Conservation (phyloP, 2,888 invertebrate species). For the Microctonus brassicae region DNA sequence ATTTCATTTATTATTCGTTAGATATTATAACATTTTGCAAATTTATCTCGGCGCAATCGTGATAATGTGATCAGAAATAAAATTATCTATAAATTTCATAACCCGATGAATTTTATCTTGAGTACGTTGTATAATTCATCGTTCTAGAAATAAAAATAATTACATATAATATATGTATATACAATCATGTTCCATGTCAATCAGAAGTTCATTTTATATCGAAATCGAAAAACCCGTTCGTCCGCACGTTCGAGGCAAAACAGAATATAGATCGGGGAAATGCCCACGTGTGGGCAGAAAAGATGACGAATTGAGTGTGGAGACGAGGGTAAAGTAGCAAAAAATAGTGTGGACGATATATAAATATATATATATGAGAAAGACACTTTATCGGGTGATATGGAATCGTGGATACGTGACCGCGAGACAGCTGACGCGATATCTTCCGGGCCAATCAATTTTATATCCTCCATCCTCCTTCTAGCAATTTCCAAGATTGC, state of each 20-base stretch:
- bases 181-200: background rate
- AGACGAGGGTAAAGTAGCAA: background rate
- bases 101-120: background rate
- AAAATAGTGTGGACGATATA: constrained; percentile 14
- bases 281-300: constrained; percentile 11
- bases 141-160: no score
- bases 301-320: constrained; percentile 15
- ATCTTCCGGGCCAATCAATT: constrained; percentile 55
- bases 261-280: no score
- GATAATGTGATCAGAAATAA: background rate
- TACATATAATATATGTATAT: no score
- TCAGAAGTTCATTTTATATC: background rate
- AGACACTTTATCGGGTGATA: no score
- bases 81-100: background rate
- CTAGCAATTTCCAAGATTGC: constrained; percentile 59
- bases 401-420: constrained; percentile 46
- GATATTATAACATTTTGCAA: background rate
- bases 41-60: background rate
- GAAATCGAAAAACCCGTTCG: background rate
- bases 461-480: constrained; percentile 50
- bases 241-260: no score
- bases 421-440: constrained; percentile 52
- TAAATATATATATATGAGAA: no score
- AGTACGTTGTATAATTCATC: background rate
- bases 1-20: background rate